A percentile compares a stretch with the other conserved stretches of the same genome.
Conservation (phyloP, 1,140 invertebrate species). For the Holcopasites calliopsidis region DNA sequence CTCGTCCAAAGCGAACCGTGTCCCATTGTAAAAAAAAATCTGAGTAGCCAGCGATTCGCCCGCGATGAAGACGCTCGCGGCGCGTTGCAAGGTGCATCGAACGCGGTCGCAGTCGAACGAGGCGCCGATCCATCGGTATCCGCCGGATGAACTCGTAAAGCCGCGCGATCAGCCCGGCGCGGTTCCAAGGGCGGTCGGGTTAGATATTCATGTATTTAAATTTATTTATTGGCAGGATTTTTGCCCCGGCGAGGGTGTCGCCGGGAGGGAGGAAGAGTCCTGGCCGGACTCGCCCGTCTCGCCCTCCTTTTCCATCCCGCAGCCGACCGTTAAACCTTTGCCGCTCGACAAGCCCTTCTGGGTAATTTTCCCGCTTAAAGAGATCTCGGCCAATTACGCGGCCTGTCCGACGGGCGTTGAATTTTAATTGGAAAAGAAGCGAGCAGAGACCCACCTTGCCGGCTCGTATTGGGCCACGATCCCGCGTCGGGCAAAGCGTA, state of each 20-base stretch:
- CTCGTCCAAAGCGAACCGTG: too few species aligned
- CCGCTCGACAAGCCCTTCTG: slow-evolving; percentile 73
- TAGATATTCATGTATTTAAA: slow-evolving; percentile 79
- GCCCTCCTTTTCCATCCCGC: slow-evolving; percentile 14
- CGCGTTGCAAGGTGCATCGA: slow-evolving; percentile 10
- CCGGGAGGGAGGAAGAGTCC: slow-evolving; percentile 34
- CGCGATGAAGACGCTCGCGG: too few species aligned
- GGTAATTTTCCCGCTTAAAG: slow-evolving; percentile 78
- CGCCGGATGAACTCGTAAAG: slow-evolving; percentile 41
- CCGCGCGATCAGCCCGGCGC: slow-evolving; percentile 43
- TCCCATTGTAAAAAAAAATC: too few species aligned
- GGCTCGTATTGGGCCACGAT: slow-evolving; percentile 31
- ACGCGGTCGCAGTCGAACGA: neutral
- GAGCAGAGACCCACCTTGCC: slow-evolving; percentile 55
- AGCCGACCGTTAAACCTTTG: slow-evolving; percentile 62
- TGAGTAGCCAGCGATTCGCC: too few species aligned
- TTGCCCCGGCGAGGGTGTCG: slow-evolving; percentile 58
- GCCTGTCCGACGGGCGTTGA: slow-evolving; percentile 72
- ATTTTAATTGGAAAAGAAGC: slow-evolving; percentile 77
- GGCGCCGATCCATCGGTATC: slow-evolving; percentile 45
- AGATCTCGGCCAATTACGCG: slow-evolving; percentile 78
- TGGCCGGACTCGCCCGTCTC: slow-evolving; percentile 4
- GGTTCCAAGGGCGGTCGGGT: slow-evolving; percentile 45
- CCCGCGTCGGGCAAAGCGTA: neutral
- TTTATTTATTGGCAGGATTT: slow-evolving; percentile 79